These are phyloP conservation scores for Aythya baeri DNA, from an alignment of 2,113 vertebrate genomes.

Conservation along the genomic window DNA sequence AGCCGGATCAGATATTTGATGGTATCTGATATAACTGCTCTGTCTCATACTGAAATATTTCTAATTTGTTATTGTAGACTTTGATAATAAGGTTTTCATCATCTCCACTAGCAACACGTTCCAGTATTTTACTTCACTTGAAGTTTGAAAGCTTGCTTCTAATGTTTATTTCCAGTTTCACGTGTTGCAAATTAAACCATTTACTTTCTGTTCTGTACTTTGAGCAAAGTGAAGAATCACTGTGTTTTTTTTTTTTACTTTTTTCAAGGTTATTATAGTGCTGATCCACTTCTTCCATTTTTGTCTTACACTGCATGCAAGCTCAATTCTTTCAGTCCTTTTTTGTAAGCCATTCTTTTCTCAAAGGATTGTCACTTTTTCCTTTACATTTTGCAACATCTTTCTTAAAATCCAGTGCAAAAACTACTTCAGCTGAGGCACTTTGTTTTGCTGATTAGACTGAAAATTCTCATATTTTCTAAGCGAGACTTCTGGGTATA, in stretches of 20 bases:
- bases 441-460: not conserved
- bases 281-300: not conserved
- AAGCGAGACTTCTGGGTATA: not conserved
- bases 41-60: not conserved
- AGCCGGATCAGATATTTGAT: not conserved
- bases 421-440: not conserved
- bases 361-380: not conserved
- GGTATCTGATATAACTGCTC: not conserved
- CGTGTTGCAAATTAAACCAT: not conserved
- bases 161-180: not conserved
- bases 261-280: conserved; percentile 18
- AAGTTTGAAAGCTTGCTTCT: not conserved
- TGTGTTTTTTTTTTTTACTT: not conserved
- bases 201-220: not conserved
- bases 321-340: not conserved
- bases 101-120: not conserved
- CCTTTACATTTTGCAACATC: not conserved
- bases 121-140: not conserved
- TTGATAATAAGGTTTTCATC: not conserved
- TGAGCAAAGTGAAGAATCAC: conserved; percentile 26
- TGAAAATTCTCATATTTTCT: not conserved
- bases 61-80: not conserved
- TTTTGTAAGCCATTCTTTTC: not conserved
- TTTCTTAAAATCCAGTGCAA: conserved; percentile 14
- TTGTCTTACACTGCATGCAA: not conserved